Evolutionary conservation across 2,113 vertebrate genomes (phyloP), one percentile per base, ranked within the genome.

Genomic region (Antennarius striatus): DNA sequence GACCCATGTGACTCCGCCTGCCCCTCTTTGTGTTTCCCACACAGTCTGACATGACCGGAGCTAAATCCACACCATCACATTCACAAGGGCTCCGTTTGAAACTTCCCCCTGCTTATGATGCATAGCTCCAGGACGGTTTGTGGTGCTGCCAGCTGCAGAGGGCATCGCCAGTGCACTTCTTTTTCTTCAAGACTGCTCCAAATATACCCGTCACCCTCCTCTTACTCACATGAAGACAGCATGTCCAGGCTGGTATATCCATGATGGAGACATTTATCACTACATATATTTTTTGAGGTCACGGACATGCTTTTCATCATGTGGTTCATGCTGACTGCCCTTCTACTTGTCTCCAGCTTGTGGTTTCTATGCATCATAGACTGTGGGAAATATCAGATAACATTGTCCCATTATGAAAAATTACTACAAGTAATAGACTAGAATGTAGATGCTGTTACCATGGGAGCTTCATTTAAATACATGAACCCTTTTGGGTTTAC

Each of bases 11-110:
- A 92, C 81, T 68, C 58, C n/a, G 80, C 77, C 90, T 89, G 81
- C 80, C 91, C 89, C 84, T 90, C 90, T 93, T 92, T 93, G 86
- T 94, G 90, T 94, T 96, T 95, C 94, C 94, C 95, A 95, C 94
- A 95, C 92, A 89, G 83, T 87, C 87, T 83, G 85, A 81, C 86
- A 87, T 88, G 88, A 88, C 58, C 4, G 3, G 87, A 82, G 71
- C 90, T 87, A 81, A 85, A 93, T 85, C 68, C 81, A 48, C 92
- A 70, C 91, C 91, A 90, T 75, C 64, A 55, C 71, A 69, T 90
- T 90, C 77, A 77, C 77, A 65, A 87, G 75, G 85, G 82, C 87
- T 85, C 83, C 89, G 91, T 93, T 90, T 80, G 92, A 91, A 90
- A 90, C 92, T 84, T 84, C 83, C 88, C 84, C 81, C 56, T 86